Evolutionary conservation across 2,113 vertebrate genomes (phyloP), one percentile per base, ranked within the genome.

Genomic region (Rhinichthys klamathensis): DNA sequence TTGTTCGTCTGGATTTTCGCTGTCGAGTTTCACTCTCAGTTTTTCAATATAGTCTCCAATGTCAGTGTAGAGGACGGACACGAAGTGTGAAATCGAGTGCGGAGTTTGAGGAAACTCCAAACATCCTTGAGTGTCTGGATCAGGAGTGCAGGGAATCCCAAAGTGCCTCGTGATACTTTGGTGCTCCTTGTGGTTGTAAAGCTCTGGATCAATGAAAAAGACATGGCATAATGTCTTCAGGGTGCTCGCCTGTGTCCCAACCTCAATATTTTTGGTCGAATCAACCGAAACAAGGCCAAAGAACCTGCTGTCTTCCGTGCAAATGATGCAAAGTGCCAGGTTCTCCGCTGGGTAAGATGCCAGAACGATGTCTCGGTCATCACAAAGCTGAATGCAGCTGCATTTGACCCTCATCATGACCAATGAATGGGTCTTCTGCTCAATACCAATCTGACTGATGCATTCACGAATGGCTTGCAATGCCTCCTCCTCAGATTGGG

Each of bases 141-240:
- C 97, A 0, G 96, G 94, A 3, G 96, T 98, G 91, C 98, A 99
- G 35, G 92, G 92, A 46, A 99, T 95, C 10, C 95, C 95, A 85
- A 99, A 99, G 21, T 97, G 96, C 6, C 95, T 95, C 0, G 96
- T 96, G 9, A 99, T 95, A 46, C 96, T 97, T 61, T 95, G 93
- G 84, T 99, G 98, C 88, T 97, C 94, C 88, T 95, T 93, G 80
- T 99, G 98, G 73, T 90, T 93, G 88, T 96, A 97, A 63, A 99
- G 91, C 83, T 98, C 97, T 0, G 98, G 97, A 87, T 99, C 98
- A 72, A 98, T 96, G 92, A 97, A 97, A 86, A 99, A 99, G 65
- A 99, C 98, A 8, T 99, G 98, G 84, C 98, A 99, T 84, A 97
- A 97, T 0, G 96, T 96, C 69, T 96, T 94, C 86, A 98, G 81